Base-by-base conservation (phyloP, 1,140 invertebrate genomes). In the Meloidogyne exigua region DNA sequence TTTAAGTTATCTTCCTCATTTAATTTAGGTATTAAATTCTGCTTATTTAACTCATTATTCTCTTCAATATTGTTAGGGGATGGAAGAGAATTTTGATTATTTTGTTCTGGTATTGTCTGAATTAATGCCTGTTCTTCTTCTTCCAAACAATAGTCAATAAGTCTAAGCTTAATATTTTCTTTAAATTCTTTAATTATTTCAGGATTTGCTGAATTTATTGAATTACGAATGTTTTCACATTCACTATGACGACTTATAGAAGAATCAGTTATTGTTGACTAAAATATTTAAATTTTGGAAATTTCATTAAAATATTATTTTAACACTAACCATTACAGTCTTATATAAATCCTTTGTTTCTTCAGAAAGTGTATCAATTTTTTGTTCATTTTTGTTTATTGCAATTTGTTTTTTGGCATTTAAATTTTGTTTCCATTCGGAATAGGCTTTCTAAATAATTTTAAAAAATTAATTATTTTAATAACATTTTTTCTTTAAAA, bases 141-240 rank as follows among this genome's bases (percentile, higher is more conserved):
- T 21, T 57, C 49, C 12, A 57, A 57, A 9, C 49, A 57, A n/a
- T n/a, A 57, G 13, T 57, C n/a, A n/a, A 57, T 57, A 57, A 57
- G 18, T 57, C 49, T 12, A n/a, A 57, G n/a, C 7, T 57, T 57
- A n/a, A 57, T 12, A n/a, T 57, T 57, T n/a, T 57, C 18, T n/a
- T 1, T n/a, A n/a, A 57, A 57, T 57, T 57, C 49, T n/a, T 57
- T 57, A n/a, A 4, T 18, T n/a, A n/a, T 10, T 57, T 57, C 18
- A n/a, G 49, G 18, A 57, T 1, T 57, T 57, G 49, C 4, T 21
- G 15, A 9, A 9, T 57, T 57, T n/a, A 57, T 12, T n/a, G 49
- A n/a, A 57, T 57, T n/a, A 57, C 49, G 49, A 57, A 57, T 57
- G 21, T 57, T n/a, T 57, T n/a, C 49, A 57, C 49, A 57, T 57